Evolutionary conservation across 2,888 invertebrate species (phyloP), one percentile per base, ranked within the genome.

Genomic region (Synergus umbraculus): DNA sequence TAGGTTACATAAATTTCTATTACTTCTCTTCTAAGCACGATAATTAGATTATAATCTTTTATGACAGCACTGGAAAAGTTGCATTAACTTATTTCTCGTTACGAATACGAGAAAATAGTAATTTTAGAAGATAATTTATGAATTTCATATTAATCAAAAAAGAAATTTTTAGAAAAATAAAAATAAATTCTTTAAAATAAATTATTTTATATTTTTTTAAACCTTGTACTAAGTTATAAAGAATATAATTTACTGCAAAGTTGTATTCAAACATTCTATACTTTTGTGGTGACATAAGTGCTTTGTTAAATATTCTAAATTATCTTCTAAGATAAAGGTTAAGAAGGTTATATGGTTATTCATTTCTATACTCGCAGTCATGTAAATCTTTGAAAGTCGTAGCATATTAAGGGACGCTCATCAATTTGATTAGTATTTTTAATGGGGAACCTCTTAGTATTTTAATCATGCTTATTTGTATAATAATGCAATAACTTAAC

Each of bases 11-110:
- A 73, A n/a, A 73, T 73, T 66, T 58, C 49, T 73, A 73, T 73
- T 49, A 37, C n/a, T 54, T 73, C 73, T 73, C 54, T 73, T 54
- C 37, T 18, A 73, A 54, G 5, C n/a, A 73, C 41, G 73, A 73
- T 73, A 73, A 58, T 73, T 73, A 73, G 73, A 73, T 73, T 73
- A 37, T 73, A 73, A 73, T 73, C 73, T 54, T 58, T 41, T 49
- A 73, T 73, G 41, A 73, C 73, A 73, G 73, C 37, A 54, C n/a
- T 37, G 54, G n/a, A 73, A 54, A 54, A 73, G n/a, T 73, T 73
- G 54, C 54, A 73, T 73, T 73, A 73, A 12, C 58, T 73, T n/a
- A 73, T 41, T 54, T 41, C 10, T 18, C 18, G 5, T 37, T 58
- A 29, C 22, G 0, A 54, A 54, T 54, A 13, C 12, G 5, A 63